Base-by-base conservation (phyloP, 2,888 invertebrate genomes). In the Caradrina clavipalpis region DNA sequence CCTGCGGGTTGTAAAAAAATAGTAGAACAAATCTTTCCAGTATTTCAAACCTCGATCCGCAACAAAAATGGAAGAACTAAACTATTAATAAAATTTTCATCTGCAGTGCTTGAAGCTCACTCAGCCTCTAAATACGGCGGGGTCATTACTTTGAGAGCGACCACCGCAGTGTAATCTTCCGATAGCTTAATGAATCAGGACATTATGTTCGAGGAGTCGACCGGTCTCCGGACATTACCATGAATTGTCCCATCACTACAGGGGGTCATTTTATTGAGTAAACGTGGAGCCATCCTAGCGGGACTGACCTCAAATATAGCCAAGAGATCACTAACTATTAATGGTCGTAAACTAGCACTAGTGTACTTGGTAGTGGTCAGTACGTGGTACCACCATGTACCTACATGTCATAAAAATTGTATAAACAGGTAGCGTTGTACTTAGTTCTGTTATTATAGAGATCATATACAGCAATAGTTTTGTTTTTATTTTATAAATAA, bases 121-220 rank as follows among this genome's bases (percentile, higher is more conserved):
- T 77, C 69, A 63, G 70, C 60, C 64, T 73, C 61, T 78, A 81
- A 84, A 86, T 83, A 79, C 72, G 73, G 73, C 75, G 68, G 68
- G 74, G 79, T 70, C 80, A 86, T 83, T 82, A 80, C 86, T 80
- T 87, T 78, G 81, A 73, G 71, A 84, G 84, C 85, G 87, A 88
- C 87, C 89, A 86, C 87, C 86, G 77, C 83, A 84, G 83, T 77
- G 80, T 82, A 86, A 89, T 87, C 87, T 86, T 81, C 87, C 86
- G 87, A 90, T 91, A 89, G 87, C 87, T 87, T 91, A 91, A 93
- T 93, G 91, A 92, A 91, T 91, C 90, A 91, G 88, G 89, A 90
- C 88, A 87, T 89, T 89, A 88, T 79, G 83, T 69, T 70, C 55
- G 69, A 66, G 61, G 77, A 69, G 55, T 81, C 74, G 86, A 88